These are phyloP conservation scores for Malurus alboscapulatus DNA, from an alignment of 2,113 vertebrate species.

Conservation along the genomic window DNA sequence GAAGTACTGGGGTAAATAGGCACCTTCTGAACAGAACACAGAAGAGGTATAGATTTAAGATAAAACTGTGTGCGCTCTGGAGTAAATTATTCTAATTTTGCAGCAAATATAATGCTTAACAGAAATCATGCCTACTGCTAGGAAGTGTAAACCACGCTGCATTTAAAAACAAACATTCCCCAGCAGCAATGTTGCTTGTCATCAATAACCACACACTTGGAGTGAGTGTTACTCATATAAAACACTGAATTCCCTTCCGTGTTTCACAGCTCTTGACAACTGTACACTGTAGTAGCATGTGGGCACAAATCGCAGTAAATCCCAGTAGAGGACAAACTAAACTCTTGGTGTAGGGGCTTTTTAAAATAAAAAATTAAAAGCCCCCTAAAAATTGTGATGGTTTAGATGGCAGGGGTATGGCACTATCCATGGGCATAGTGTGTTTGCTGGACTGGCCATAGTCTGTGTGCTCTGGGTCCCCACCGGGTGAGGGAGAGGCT, in stretches of 20 bases:
- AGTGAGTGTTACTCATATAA: neutral
- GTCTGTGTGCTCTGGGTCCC: neutral
- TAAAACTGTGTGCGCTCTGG: neutral
- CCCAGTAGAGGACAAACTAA: accelerated
- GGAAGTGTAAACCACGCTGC: neutral
- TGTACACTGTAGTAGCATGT: neutral
- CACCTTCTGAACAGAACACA: neutral
- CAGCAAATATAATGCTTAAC: neutral
- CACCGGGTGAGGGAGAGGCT: accelerated
- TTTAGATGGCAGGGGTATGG: neutral
- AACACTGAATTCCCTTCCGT: neutral
- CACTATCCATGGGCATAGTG: neutral
- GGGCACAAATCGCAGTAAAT: neutral
- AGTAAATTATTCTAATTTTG: neutral
- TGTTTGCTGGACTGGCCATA: neutral
- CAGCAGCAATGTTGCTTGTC: neutral
- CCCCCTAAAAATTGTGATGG: accelerated
- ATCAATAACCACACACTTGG: neutral
- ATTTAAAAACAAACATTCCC: neutral
- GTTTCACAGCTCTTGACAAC: neutral
- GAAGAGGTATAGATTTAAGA: neutral
- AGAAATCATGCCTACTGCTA: neutral
- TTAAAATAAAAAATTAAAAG: neutral
- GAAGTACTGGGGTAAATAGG: neutral
- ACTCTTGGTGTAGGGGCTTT: neutral